Conservation (phyloP, 2,888 invertebrate genomes). For the Melieria picta region DNA sequence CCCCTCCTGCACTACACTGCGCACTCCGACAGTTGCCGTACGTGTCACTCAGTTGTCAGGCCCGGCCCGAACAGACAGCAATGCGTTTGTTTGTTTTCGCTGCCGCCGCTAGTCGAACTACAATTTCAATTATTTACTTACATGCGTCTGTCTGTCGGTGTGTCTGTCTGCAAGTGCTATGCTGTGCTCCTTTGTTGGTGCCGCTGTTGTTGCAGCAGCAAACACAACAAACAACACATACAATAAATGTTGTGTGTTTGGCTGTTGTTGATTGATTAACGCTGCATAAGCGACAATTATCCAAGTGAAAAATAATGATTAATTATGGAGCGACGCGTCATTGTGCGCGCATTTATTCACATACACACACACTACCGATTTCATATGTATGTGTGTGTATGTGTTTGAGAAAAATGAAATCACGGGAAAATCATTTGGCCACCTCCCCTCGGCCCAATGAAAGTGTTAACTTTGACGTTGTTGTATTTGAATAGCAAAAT, state of each 20-base stretch:
- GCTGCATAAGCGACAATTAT: conserved; percentile 30
- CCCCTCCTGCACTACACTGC: background rate
- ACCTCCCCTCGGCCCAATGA: too few species aligned
- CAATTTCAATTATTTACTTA: conserved; percentile 2
- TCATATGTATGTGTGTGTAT: background rate
- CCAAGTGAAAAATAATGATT: conserved; percentile 33
- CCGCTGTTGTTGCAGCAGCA: background rate
- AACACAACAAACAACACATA: background rate
- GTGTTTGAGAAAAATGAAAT: background rate
- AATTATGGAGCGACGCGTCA: conserved; percentile 18
- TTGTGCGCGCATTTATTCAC: background rate
- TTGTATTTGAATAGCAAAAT: too few species aligned
- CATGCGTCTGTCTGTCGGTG: too few species aligned
- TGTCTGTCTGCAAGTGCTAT: too few species aligned
- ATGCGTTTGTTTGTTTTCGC: background rate
- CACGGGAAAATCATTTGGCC: too few species aligned
- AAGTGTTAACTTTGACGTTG: too few species aligned
- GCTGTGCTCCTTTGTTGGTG: conserved; percentile 4
- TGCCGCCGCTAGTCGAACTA: background rate
- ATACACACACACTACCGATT: background rate
- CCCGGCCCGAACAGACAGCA: background rate
- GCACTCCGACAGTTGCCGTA: background rate
- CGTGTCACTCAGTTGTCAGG: too few species aligned
- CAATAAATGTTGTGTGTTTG: background rate
- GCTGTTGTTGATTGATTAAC: conserved; percentile 30